Percentiles rank a stretch among this genome's conserved stretches.
Conservation (phyloP, 2,888 invertebrate genomes). For the Spilarctia lutea region DNA sequence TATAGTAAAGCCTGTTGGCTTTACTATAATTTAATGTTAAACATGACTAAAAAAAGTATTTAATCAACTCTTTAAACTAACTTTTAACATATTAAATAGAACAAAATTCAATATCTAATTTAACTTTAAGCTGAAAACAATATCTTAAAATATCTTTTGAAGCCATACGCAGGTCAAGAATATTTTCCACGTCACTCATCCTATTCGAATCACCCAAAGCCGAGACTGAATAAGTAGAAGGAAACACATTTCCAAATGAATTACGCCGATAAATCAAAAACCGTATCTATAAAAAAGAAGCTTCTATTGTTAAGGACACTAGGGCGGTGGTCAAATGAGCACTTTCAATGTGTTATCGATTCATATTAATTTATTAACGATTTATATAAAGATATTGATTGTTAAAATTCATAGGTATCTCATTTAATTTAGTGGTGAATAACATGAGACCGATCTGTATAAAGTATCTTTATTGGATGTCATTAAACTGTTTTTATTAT, state of each 20-base stretch:
- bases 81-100: neutral
- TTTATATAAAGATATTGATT: constrained; percentile 15
- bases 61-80: neutral
- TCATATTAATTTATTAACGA: constrained; percentile 24
- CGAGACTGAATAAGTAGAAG: constrained; percentile 37
- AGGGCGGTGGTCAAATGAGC: constrained; percentile 26
- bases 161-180: constrained; percentile 13
- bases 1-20: neutral
- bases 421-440: constrained; percentile 12
- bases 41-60: neutral
- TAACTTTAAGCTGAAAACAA: neutral
- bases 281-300: constrained; percentile 39
- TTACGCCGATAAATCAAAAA: constrained; percentile 41
- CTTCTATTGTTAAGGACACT: constrained; percentile 24
- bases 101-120: neutral
- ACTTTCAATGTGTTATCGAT: constrained; percentile 26
- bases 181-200: constrained; percentile 12
- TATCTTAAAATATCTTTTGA: constrained; percentile 4
- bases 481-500: constrained; percentile 10
- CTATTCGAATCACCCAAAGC: constrained; percentile 15
- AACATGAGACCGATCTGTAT: constrained; percentile 23
- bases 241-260: constrained; percentile 39
- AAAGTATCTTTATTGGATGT: constrained; percentile 5
- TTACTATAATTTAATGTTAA: no score
- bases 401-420: constrained; percentile 15